Evolutionary conservation across 2,888 invertebrate genomes (phyloP).

Genomic region (Microdon myrmicae): DNA sequence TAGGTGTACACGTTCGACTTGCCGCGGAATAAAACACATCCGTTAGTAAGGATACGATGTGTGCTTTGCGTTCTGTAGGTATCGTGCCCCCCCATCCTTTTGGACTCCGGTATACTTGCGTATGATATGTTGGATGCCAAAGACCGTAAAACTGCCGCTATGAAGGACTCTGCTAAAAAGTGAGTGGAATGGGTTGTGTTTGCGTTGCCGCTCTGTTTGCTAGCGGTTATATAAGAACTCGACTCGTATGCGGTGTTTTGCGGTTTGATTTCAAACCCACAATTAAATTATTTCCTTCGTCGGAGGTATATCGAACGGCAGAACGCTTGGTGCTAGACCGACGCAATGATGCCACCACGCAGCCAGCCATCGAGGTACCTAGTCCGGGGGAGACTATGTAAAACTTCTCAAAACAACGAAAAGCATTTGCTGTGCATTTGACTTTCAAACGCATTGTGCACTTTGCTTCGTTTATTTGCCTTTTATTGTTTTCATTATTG

Average conservation of each 20-base stretch:
- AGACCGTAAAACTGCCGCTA: constrained; percentile 9
- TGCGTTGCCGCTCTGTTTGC: constrained; percentile 23
- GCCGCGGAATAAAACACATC: too few relatives aligned
- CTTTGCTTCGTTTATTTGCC: too few relatives aligned
- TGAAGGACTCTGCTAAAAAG: too few relatives aligned
- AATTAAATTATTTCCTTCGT: constrained; percentile 32
- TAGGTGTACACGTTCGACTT: constrained; percentile 1
- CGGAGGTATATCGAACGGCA: constrained; percentile 17
- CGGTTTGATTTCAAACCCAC: constrained; percentile 19
- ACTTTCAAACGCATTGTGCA: too few relatives aligned
- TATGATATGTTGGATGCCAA: background rate
- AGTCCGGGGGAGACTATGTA: background rate
- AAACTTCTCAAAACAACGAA: background rate
- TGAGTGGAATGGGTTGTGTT: too few relatives aligned
- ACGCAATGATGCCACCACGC: background rate
- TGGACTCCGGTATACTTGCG: background rate
- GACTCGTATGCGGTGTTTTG: constrained; percentile 11
- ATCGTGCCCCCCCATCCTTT: too few relatives aligned
- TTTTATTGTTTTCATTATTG: too few relatives aligned
- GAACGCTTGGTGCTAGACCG: background rate
- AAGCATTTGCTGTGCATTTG: background rate
- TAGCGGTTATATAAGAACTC: constrained; percentile 17
- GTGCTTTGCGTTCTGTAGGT: too few relatives aligned
- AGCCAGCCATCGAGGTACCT: background rate
- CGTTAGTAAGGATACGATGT: too few relatives aligned